A percentile compares a stretch with the other conserved stretches of the same genome.
Conservation (phyloP, 2,888 invertebrate genomes). For the Lithophane leautieri region DNA sequence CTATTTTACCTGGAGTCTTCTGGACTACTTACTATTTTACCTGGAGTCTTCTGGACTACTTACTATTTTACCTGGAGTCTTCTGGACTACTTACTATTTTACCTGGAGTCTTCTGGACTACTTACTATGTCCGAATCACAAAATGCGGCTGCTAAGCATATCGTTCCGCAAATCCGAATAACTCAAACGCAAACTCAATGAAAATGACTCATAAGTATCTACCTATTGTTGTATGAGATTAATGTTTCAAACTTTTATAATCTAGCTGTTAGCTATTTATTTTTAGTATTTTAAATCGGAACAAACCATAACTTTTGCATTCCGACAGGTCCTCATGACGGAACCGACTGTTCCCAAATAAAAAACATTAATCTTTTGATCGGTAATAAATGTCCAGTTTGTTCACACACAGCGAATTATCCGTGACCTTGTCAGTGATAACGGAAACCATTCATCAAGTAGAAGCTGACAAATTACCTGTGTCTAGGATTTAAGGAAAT, state of each 20-base stretch:
- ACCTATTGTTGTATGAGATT: not conserved
- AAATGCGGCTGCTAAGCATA: not conserved
- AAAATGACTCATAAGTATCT: not conserved
- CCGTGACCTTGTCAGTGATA: constrained; percentile 23
- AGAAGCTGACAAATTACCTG: constrained; percentile 35
- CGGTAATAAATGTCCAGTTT: constrained; percentile 14
- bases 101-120: not conserved
- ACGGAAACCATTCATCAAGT: constrained; percentile 30
- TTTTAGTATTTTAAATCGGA: constrained; percentile 7
- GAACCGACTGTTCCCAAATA: constrained; percentile 32
- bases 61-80: not conserved
- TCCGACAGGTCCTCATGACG: constrained; percentile 4
- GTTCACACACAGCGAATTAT: constrained; percentile 17
- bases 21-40: not conserved
- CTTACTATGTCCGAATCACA: not conserved
- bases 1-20: not conserved
- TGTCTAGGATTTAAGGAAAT: constrained; percentile 26
- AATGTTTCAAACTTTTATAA: not conserved
- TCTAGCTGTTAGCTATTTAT: not conserved
- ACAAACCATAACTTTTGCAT: not conserved
- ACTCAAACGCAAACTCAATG: too few relatives aligned
- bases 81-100: not conserved
- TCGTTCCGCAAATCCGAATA: not conserved
- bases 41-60: not conserved
- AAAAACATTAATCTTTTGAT: constrained; percentile 35